These are phyloP conservation scores for Onthophagus sagittarius DNA, from an alignment of 2,888 invertebrate species.

Conservation along the genomic window DNA sequence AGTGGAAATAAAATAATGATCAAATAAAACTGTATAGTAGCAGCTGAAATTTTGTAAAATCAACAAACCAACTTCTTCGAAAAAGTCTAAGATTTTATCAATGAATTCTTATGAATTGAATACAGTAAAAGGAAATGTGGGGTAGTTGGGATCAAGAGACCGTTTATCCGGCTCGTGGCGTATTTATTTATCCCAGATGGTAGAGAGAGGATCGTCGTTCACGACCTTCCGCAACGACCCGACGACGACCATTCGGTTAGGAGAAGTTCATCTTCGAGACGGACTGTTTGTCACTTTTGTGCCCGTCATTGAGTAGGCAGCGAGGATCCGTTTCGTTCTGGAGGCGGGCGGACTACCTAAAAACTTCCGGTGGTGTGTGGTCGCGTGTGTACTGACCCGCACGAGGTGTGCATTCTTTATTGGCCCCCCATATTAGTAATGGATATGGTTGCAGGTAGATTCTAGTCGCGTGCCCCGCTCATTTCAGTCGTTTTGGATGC, in stretches of 20 bases:
- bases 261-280: conserved; percentile 4
- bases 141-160: not conserved
- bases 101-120: not conserved
- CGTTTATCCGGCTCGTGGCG: conserved; percentile 27
- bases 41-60: no score
- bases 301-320: conserved; percentile 6
- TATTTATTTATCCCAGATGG: conserved; percentile 36
- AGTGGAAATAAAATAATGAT: no score
- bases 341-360: not conserved
- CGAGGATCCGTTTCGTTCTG: not conserved
- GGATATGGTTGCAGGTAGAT: not conserved
- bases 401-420: not conserved
- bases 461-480: not conserved
- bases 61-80: no score
- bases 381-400: not conserved
- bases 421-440: not conserved
- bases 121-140: not conserved
- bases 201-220: conserved; percentile 26
- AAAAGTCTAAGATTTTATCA: not conserved
- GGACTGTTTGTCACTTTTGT: conserved; percentile 12
- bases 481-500: not conserved
- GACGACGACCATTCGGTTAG: conserved; percentile 19
- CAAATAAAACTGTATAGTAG: no score
- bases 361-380: not conserved
- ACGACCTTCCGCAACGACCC: conserved; percentile 35